phyloP scores from a whole-genome alignment of 2,797 vertebrate species.

The Triplophysa bombifrons region DNA sequence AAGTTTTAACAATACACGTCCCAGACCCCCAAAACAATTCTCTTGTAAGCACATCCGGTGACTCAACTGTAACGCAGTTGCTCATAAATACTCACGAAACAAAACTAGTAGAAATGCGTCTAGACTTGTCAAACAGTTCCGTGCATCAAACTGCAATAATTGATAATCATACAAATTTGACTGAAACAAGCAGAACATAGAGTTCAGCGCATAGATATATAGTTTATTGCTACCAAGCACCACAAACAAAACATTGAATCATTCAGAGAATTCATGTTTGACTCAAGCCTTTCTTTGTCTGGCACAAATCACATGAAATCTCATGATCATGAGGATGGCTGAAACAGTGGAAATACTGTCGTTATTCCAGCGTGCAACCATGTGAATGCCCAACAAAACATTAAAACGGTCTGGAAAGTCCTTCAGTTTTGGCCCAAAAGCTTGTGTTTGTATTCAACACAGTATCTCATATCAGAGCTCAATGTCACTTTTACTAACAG shows the following conservation, averaged over 20 bases:
- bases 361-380: neutral
- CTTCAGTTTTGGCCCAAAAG: neutral
- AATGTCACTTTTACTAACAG: neutral
- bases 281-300: neutral
- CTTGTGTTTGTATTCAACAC: neutral
- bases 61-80: no score
- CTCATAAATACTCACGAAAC: no score
- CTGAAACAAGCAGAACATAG: neutral
- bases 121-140: neutral
- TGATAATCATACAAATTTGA: neutral
- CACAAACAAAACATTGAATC: conserved; percentile 4
- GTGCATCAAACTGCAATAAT: neutral
- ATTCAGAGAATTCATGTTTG: neutral
- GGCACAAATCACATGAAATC: conserved; percentile 17
- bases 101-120: no score
- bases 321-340: neutral
- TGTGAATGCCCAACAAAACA: neutral
- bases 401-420: neutral
- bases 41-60: no score
- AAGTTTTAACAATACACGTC: no score
- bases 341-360: neutral
- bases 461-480: neutral
- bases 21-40: no score
- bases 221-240: neutral
- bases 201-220: neutral